These are phyloP conservation scores for Pyrrhosoma nymphula DNA, from an alignment of 2,888 invertebrate genomes.

Conservation along the genomic window DNA sequence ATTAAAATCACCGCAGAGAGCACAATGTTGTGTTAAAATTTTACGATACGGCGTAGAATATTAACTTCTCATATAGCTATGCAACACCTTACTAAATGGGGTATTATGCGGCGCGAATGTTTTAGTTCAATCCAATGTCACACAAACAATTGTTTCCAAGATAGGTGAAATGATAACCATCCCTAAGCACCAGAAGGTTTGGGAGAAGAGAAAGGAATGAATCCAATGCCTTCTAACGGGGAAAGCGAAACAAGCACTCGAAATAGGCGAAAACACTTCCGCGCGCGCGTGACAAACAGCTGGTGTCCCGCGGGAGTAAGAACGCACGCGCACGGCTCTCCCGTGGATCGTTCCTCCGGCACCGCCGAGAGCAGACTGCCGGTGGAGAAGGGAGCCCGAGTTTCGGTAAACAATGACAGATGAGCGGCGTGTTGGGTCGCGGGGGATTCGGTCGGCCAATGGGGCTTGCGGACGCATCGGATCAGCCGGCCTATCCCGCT, in stretches of 20 bases:
- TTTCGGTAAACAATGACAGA: conserved; percentile 66
- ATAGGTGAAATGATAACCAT: no score
- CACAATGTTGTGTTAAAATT: no score
- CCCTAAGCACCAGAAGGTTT: no score
- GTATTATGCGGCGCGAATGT: no score
- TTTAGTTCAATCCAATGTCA: no score
- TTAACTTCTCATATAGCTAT: no score
- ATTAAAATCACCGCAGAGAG: no score
- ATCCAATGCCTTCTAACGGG: background rate
- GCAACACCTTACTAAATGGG: no score
- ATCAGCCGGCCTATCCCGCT: conserved; percentile 27
- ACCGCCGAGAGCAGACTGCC: conserved; percentile 54
- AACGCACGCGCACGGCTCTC: background rate
- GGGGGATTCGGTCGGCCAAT: conserved; percentile 62
- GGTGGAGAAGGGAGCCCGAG: background rate
- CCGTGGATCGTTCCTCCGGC: background rate
- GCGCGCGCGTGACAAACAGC: background rate
- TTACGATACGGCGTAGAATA: no score
- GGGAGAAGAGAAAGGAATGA: background rate
- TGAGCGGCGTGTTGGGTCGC: conserved; percentile 61
- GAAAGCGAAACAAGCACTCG: background rate
- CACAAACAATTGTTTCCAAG: no score
- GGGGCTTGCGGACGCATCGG: conserved; percentile 38
- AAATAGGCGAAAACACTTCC: background rate
- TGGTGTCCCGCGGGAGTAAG: background rate